Evolutionary conservation across 1,140 invertebrate genomes (phyloP).

Genomic region (Drosophila albomicans): DNA sequence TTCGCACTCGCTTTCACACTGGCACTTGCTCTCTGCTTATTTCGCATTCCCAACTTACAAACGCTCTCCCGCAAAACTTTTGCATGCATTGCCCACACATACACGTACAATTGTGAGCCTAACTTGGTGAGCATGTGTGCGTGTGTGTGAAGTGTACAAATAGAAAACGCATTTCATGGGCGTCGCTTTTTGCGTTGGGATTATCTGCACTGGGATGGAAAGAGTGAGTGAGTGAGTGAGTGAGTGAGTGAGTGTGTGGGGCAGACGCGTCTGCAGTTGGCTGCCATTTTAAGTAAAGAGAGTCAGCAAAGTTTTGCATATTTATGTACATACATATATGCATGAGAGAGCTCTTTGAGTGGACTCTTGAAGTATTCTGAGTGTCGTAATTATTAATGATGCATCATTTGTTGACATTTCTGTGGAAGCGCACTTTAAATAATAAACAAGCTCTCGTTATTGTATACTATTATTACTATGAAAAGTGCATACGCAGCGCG

Average conservation of each 20-base stretch:
- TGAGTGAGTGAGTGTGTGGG: too few relatives aligned
- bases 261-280: conserved; percentile 8
- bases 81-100: conserved; percentile 46
- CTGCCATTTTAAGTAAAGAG: conserved; percentile 13
- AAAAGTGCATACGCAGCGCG: conserved; percentile 44
- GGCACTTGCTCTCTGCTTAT: conserved; percentile 6
- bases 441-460: conserved; percentile 18
- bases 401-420: conserved; percentile 28
- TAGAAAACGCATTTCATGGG: conserved; percentile 51
- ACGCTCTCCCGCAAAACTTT: conserved; percentile 25
- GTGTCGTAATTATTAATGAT: conserved; percentile 18
- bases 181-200: conserved; percentile 23
- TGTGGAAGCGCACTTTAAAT: not conserved
- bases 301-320: not conserved
- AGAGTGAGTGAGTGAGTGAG: not conserved
- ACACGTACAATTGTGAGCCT: not conserved
- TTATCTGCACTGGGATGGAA: not conserved
- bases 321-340: not conserved
- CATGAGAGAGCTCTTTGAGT: not conserved
- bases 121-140: conserved; percentile 8
- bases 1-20: not conserved
- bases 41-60: conserved; percentile 26
- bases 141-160: conserved; percentile 45
- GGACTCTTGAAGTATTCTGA: not conserved
- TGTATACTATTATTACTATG: conserved; percentile 2